Evolutionary conservation across 2,113 vertebrate species (phyloP), one percentile per base, ranked within the genome.

Genomic region (Girardinichthys multiradiatus): DNA sequence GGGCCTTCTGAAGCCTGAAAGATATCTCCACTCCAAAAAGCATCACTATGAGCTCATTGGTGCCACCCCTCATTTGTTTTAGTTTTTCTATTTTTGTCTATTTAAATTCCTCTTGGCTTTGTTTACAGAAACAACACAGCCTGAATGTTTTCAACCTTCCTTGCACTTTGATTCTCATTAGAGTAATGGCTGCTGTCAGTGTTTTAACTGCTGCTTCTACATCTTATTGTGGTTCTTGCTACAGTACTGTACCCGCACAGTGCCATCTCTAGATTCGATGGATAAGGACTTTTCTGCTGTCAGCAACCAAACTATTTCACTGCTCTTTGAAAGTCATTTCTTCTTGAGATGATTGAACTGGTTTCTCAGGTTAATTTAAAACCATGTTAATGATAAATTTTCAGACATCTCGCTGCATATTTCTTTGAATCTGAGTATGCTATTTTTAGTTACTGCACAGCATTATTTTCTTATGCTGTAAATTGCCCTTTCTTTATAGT

Each of bases 151-250:
- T 66, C 15, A n/a, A 4, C n/a, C 42, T 26, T 57, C 27, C 30
- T 26, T 62, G 54, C 64, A 74, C 57, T 28, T n/a, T 65, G 35
- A 73, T 37, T 57, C 33, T 78, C 76, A 72, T 60, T 24, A 57
- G n/a, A 70, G 28, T 27, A 45, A 58, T 64, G 30, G 13, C 74
- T 57, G 37, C 54, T 62, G n/a, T 19, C 37, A 66, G 45, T 19
- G 8, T 75, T 78, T 65, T 66, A 29, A 17, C 17, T 51, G 17
- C 21, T 35, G 37, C 21, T 51, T 48, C 24, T 31, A 33, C 64
- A 72, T 79, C 59, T 27, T 54, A 30, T 42, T 5, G 12, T 54
- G 17, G 13, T 68, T 64, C 15, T 63, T 27, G 59, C 64, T 45
- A 0, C 45, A 61, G 24, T 10, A 54, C 14, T 28, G 12, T 9